Base-by-base conservation (phyloP, 2,797 vertebrate genomes). In the Tadarida brasiliensis region DNA sequence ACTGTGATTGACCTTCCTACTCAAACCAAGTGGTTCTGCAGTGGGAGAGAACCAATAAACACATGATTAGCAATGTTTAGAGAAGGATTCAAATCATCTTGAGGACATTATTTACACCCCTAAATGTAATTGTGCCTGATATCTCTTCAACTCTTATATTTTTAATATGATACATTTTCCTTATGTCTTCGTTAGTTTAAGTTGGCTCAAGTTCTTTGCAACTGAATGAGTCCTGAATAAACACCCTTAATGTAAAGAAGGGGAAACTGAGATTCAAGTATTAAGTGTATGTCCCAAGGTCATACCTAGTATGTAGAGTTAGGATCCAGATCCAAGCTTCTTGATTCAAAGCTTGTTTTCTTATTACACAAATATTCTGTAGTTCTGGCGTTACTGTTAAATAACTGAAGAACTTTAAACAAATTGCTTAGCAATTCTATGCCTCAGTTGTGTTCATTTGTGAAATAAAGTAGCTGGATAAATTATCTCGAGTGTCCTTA, bases 381-480 rank as follows among this genome's bases (percentile, higher is more conserved):
- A 89, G 30, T 35, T 74, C 51, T 85, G 54, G 35, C 35, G 86
- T 30, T 76, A n/a, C 15, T 24, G 63, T 61, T 61, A 74, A 84
- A 80, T 87, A 77, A 3, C 33, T 90, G 28, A 30, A 71, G 33
- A 76, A 4, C 47, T 91, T 63, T 85, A 47, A 94, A 54, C 19
- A 93, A 71, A 73, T 65, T 76, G 24, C 70, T 91, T 68, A 70
- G 7, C 17, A 56, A 63, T 5, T 70, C 3, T 49, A 81, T 92
- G 39, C 7, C 33, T 95, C 39, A 19, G 2, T 77, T 96, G 81
- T 68, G 35, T 82, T 95, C 61, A 81, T 85, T 65, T 89, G 15
- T 87, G 83, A 94, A 74, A 57, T 83, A 30, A 70, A 54, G 24
- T 68, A 59, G 10, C 57, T 91, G 30, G 51, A 73, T 93, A 39